These are phyloP conservation scores for Petrocephalus sullivani DNA, from an alignment of 2,797 vertebrate species.

Conservation along the genomic window DNA sequence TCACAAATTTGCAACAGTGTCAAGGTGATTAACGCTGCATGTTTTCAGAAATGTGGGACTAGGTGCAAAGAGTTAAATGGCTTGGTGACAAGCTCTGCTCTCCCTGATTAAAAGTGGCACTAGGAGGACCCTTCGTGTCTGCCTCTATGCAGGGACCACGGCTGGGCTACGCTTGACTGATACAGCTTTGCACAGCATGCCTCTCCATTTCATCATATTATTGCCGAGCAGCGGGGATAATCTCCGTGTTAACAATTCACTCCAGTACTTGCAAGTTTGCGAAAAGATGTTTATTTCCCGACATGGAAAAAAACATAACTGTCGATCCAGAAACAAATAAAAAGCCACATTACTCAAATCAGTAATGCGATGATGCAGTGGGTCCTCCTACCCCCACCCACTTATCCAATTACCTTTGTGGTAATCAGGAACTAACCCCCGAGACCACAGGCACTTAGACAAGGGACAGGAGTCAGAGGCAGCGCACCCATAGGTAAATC, in stretches of 20 bases:
- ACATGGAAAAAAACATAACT: not conserved
- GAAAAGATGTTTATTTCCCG: not conserved
- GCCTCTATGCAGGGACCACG: constrained; percentile 37
- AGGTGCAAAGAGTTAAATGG: constrained; percentile 46
- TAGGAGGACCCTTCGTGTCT: constrained; percentile 47
- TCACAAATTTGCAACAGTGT: constrained; percentile 40
- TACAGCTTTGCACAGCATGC: not conserved
- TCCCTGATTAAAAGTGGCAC: constrained; percentile 52
- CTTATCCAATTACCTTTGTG: not conserved
- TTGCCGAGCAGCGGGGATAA: not conserved
- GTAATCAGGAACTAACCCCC: not conserved
- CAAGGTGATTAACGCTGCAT: constrained; percentile 50
- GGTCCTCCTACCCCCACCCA: not conserved
- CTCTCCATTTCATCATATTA: not conserved
- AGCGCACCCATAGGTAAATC: not conserved
- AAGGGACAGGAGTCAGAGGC: not conserved
- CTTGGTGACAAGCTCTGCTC: constrained; percentile 51
- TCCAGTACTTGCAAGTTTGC: not conserved
- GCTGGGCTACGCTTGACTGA: not conserved
- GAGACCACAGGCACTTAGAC: not conserved
- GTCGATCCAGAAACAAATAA: not conserved
- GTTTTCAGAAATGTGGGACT: not conserved
- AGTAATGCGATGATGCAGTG: not conserved
- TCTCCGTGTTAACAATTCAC: constrained; percentile 11
- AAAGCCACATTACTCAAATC: not conserved